phyloP scores from a whole-genome alignment of 2,797 vertebrate genomes.

The Notolabrus celidotus region DNA sequence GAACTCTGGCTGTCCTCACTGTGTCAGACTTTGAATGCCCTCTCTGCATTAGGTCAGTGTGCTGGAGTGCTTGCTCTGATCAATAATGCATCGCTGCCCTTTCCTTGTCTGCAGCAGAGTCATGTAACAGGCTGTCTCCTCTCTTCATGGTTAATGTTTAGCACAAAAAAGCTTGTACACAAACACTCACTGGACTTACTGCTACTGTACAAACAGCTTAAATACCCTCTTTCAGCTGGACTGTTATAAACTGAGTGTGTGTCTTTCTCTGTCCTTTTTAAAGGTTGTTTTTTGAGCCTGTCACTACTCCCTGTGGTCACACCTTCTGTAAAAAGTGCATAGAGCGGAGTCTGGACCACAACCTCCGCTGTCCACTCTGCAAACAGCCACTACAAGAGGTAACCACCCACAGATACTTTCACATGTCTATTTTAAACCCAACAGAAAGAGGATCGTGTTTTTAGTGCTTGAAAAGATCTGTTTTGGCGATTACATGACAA shows the following conservation, averaged over 20 bases:
- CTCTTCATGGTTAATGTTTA: conserved; percentile 30
- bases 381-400: conserved; percentile 94
- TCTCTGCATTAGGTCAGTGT: conserved; percentile 91
- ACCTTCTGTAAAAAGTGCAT: conserved; percentile 95
- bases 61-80: conserved; percentile 7
- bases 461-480: not conserved
- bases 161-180: not conserved
- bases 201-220: not conserved
- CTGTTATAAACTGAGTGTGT: not conserved
- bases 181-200: not conserved
- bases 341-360: conserved; percentile 93
- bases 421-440: not conserved
- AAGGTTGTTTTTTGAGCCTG: conserved; percentile 91
- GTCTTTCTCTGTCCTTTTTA: conserved; percentile 12
- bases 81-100: conserved; percentile 32
- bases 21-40: conserved; percentile 92
- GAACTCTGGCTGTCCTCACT: conserved; percentile 78
- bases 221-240: too few relatives aligned
- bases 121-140: not conserved
- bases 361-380: conserved; percentile 92
- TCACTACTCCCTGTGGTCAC: conserved; percentile 94
- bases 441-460: not conserved
- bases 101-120: conserved; percentile 13
- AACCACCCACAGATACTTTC: conserved; percentile 27
- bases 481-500: not conserved